Conservation (phyloP, 1,140 invertebrate genomes). For the Drosophila nigrodunni region DNA sequence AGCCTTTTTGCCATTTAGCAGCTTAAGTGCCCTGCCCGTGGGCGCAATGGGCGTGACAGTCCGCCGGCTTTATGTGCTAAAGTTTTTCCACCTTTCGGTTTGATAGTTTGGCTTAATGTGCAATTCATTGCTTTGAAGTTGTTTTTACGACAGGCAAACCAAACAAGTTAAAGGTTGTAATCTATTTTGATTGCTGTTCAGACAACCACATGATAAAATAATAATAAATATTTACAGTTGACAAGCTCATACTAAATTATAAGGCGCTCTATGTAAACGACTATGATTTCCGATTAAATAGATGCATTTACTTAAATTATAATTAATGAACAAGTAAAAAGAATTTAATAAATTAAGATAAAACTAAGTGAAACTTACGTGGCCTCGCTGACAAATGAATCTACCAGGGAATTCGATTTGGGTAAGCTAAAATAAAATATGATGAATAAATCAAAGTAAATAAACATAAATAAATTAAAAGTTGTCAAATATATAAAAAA, state of each 20-base stretch:
- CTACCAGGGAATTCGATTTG: slow-evolving; percentile 68
- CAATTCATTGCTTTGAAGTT: not conserved
- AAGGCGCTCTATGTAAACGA: too few species aligned
- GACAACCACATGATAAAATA: slow-evolving; percentile 1
- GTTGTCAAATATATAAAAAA: slow-evolving; percentile 2
- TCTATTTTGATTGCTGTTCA: slow-evolving; percentile 1
- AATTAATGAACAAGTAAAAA: slow-evolving; percentile 24
- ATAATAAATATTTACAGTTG: slow-evolving; percentile 10
- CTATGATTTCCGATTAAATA: not conserved
- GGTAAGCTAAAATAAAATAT: slow-evolving; percentile 59
- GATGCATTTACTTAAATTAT: slow-evolving; percentile 18
- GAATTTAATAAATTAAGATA: not conserved
- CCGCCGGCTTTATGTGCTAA: not conserved
- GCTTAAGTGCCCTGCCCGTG: slow-evolving; percentile 13
- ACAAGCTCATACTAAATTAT: too few species aligned
- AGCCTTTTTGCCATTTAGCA: slow-evolving; percentile 25
- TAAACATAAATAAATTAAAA: slow-evolving; percentile 13
- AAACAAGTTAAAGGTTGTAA: slow-evolving; percentile 38
- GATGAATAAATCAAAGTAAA: slow-evolving; percentile 36
- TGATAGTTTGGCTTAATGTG: slow-evolving; percentile 27
- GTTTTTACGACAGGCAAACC: not conserved
- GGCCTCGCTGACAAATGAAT: slow-evolving; percentile 77
- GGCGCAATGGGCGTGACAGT: slow-evolving; percentile 3
- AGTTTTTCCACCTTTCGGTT: slow-evolving; percentile 20
- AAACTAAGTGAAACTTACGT: slow-evolving; percentile 66